Conservation (phyloP, 2,113 vertebrate genomes). For the Oncorhynchus tshawytscha region DNA sequence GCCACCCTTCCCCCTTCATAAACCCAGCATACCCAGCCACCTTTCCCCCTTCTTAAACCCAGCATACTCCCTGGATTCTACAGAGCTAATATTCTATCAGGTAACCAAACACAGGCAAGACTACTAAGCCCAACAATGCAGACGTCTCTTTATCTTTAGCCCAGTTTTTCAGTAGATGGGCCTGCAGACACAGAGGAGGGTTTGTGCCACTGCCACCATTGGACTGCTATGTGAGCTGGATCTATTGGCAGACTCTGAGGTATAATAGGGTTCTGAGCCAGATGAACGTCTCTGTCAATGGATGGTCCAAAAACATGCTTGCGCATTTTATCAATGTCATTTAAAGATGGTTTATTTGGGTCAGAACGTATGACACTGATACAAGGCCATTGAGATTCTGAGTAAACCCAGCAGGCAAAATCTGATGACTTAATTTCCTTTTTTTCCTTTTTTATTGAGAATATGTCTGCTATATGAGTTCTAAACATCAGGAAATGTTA, state of each 20-base stretch:
- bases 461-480: too few relatives aligned
- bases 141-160: conserved; percentile 55
- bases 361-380: too few relatives aligned
- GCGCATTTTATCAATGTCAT: too few relatives aligned
- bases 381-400: too few relatives aligned
- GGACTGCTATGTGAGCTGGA: conserved; percentile 43
- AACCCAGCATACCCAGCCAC: neutral
- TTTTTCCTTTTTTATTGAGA: too few relatives aligned
- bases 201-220: conserved; percentile 20
- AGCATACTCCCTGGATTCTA: conserved; percentile 8
- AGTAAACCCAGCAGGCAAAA: too few relatives aligned
- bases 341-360: too few relatives aligned
- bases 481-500: too few relatives aligned
- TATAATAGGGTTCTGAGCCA: conserved; percentile 28
- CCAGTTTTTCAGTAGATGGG: conserved; percentile 23
- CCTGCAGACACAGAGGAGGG: conserved; percentile 32
- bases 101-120: conserved; percentile 36
- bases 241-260: conserved; percentile 38
- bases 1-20: too few relatives aligned
- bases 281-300: conserved; percentile 41
- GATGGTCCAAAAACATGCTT: too few relatives aligned
- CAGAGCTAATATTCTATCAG: conserved; percentile 40
- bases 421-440: too few relatives aligned
- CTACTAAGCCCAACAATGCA: conserved; percentile 26
- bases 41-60: conserved; percentile 27